Evolutionary conservation across 2,888 invertebrate species (phyloP), one percentile per base, ranked within the genome.

Genomic region (Trypoxylon attenuatum): DNA sequence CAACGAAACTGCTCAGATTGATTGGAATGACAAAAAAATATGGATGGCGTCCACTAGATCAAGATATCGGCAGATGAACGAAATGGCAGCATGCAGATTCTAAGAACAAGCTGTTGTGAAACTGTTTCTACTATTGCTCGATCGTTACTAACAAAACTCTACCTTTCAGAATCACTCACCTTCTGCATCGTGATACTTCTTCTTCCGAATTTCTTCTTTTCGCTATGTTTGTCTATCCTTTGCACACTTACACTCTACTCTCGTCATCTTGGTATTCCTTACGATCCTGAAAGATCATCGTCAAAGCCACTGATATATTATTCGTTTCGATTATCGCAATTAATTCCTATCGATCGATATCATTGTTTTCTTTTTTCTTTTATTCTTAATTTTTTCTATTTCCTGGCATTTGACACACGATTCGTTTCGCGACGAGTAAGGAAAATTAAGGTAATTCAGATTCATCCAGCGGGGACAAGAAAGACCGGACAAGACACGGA

Each of bases 81-180:
- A 13, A 19, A 21, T 33, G 18, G 54, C 45, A 79, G 78, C 81
- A 77, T 81, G 80, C 59, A 55, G 55, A 25, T 21, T 27, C 25
- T 4, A 5, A 27, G 27, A 15, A 19, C 18, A 21, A 10, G 19
- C 49, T 33, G 49, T 33, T 49, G 19, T 19, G 18, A 33, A 10
- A 33, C 55, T 60, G 39, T 68, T 62, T 71, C 27, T 27, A 46
- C 65, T 46, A 47, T 58, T 22, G 47, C 43, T 54, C 52, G 42
- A 64, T 45, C 65, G 51, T 42, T 21, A 63, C 64, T 75, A 76
- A 71, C 57, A 0, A n/a, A n/a, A n/a, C n/a, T n/a, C n/a, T 38
- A n/a, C 45, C 38, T 69, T 46, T 55, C 27, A 47, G 27, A 41
- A 61, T 65, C 59, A 29, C 3, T 19, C 41, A 23, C 22, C n/a